These are phyloP conservation scores for Sorex araneus DNA, from an alignment of 2,113 vertebrate genomes.

Conservation along the genomic window DNA sequence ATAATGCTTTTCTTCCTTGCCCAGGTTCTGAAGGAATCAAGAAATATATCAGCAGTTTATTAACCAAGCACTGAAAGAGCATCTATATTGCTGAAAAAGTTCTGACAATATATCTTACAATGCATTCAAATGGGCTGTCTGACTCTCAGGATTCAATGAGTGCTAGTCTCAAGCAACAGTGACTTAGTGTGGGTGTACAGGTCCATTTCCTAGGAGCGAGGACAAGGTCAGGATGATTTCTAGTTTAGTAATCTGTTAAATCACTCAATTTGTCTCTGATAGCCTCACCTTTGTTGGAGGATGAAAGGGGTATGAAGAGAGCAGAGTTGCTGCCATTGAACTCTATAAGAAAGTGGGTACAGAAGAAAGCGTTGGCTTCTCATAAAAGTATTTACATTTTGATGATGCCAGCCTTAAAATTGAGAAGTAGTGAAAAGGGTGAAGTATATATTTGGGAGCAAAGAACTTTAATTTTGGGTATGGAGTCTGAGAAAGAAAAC, in stretches of 20 bases:
- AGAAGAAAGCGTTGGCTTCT: not conserved
- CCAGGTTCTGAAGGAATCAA: slow-evolving; percentile 53
- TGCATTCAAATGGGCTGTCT: not conserved
- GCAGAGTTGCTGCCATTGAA: not conserved
- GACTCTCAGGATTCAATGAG: not conserved
- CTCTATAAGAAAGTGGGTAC: not conserved
- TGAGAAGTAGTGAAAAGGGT: not conserved
- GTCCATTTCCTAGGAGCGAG: not conserved
- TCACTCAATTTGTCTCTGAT: not conserved
- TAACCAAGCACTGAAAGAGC: slow-evolving; percentile 34
- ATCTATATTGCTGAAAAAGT: slow-evolving; percentile 30
- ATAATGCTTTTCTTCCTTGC: slow-evolving; percentile 37
- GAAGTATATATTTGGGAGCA: not conserved
- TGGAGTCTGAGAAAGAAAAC: not conserved
- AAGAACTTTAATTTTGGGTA: not conserved
- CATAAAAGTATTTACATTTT: not conserved
- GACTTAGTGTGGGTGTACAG: not conserved
- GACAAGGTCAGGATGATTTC: not conserved
- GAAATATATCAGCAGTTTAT: slow-evolving; percentile 40
- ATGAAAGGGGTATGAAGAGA: not conserved
- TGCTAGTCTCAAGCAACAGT: not conserved
- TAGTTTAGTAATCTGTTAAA: slow-evolving; percentile 2
- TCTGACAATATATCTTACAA: not conserved
- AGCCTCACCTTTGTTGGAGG: not conserved
- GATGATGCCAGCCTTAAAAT: not conserved